Percentiles rank a stretch among this genome's conserved stretches.
Conservation (phyloP, 2,888 invertebrate genomes). For the Noctua janthe region DNA sequence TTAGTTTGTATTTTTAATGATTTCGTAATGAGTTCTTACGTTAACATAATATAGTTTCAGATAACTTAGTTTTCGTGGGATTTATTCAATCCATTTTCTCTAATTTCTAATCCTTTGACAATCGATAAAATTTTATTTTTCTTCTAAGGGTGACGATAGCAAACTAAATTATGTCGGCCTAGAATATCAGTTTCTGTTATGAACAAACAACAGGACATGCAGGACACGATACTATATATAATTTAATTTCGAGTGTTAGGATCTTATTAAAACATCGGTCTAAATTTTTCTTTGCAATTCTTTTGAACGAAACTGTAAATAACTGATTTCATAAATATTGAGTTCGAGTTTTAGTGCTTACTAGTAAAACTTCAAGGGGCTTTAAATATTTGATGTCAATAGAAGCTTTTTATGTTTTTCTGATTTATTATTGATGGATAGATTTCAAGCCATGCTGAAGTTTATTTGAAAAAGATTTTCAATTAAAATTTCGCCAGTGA, state of each 20-base stretch:
- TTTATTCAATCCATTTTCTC: background rate
- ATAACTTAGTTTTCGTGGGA: constrained; percentile 4
- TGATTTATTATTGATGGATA: constrained; percentile 4
- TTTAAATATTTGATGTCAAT: constrained; percentile 29
- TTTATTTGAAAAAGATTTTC: background rate
- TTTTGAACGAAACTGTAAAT: constrained; percentile 29
- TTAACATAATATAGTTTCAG: constrained; percentile 27
- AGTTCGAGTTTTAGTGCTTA: constrained; percentile 1
- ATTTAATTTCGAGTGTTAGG: background rate
- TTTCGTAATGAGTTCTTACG: constrained; percentile 43
- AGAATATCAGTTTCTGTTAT: background rate
- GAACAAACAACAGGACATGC: background rate
- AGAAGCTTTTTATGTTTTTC: background rate
- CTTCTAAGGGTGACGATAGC: background rate
- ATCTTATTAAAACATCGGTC: background rate
- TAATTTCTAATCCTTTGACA: background rate
- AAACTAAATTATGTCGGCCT: background rate
- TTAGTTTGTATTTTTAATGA: constrained; percentile 66
- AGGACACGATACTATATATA: background rate
- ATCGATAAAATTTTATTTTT: background rate
- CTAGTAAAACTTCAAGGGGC: background rate
- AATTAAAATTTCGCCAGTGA: too few relatives aligned
- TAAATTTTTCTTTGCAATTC: constrained; percentile 7
- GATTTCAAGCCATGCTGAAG: background rate
- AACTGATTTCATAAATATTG: constrained; percentile 6